phyloP scores from a whole-genome alignment of 1,140 invertebrate genomes.

The Leucophenga varia region DNA sequence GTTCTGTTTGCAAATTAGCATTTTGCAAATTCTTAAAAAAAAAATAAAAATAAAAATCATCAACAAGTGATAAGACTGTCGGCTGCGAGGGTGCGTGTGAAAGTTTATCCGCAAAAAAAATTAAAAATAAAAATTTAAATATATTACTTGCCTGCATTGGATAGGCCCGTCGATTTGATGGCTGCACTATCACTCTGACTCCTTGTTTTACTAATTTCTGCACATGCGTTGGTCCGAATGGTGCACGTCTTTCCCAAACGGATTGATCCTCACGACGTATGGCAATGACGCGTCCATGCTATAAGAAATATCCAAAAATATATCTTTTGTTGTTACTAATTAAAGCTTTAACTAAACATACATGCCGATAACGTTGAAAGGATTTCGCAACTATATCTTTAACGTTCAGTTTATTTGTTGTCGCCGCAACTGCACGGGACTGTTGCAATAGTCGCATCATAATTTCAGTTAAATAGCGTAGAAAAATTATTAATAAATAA shows the following conservation, averaged over 20 bases:
- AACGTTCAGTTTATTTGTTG: slow-evolving; percentile 2
- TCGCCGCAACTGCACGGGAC: slow-evolving; percentile 7
- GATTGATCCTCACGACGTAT: slow-evolving; percentile 92
- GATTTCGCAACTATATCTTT: slow-evolving; percentile 12
- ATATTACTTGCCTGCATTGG: slow-evolving; percentile 86
- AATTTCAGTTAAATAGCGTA: slow-evolving; percentile 3
- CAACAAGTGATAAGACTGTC: too few species aligned
- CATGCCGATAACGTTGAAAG: slow-evolving; percentile 27
- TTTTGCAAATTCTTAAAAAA: too few species aligned
- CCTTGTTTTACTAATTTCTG: slow-evolving; percentile 81
- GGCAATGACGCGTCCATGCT: slow-evolving; percentile 70
- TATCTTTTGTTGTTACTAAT: neutral
- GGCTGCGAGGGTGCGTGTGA: too few species aligned
- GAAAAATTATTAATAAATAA: too few species aligned
- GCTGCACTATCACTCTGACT: slow-evolving; percentile 95
- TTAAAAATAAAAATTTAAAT: too few species aligned
- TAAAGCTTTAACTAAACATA: slow-evolving; percentile 22
- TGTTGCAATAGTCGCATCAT: slow-evolving; percentile 22
- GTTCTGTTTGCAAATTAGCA: too few species aligned
- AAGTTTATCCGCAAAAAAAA: too few species aligned
- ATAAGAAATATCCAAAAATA: neutral
- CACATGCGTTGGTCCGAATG: slow-evolving; percentile 90
- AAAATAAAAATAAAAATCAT: too few species aligned
- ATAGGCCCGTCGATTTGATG: slow-evolving; percentile 95
- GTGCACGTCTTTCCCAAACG: slow-evolving; percentile 96